Percentiles rank a stretch among this genome's conserved stretches.
phyloP scores from a whole-genome alignment of 1,140 invertebrate genomes.

The Sminthurides bifidus region DNA sequence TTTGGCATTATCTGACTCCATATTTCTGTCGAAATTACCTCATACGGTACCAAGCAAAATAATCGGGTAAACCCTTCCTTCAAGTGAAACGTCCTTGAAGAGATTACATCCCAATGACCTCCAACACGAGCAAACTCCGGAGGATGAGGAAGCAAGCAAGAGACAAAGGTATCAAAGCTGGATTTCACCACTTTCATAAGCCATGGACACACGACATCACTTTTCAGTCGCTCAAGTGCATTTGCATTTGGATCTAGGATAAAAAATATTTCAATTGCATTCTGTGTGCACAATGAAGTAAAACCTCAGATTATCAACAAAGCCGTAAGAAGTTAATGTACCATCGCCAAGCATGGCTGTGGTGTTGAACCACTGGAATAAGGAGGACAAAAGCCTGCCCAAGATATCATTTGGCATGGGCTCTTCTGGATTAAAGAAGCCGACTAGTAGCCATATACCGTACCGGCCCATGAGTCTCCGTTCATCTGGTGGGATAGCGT shows the following conservation, averaged over 20 bases:
- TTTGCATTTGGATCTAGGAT: slow-evolving; percentile 63
- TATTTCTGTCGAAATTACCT: slow-evolving; percentile 87
- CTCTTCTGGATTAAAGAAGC: slow-evolving; percentile 74
- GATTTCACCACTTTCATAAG: slow-evolving; percentile 67
- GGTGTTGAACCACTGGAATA: slow-evolving; percentile 99
- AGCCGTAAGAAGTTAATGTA: slow-evolving; percentile 34
- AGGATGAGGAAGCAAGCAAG: slow-evolving; percentile 71
- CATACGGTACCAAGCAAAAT: slow-evolving; percentile 93
- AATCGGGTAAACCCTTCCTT: slow-evolving; percentile 85
- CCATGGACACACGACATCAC: slow-evolving; percentile 87
- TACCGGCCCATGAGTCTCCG: slow-evolving; percentile 83
- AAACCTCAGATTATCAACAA: background rate
- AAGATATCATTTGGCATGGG: slow-evolving; percentile 72
- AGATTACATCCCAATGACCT: slow-evolving; percentile 86
- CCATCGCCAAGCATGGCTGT: slow-evolving; percentile 92
- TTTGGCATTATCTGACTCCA: slow-evolving; percentile 97
- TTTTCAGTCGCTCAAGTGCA: slow-evolving; percentile 80
- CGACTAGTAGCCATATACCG: slow-evolving; percentile 92
- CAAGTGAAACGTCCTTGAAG: slow-evolving; percentile 79
- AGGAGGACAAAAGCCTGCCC: slow-evolving; percentile 80
- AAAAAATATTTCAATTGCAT: too few species aligned
- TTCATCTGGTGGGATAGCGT: slow-evolving; percentile 47
- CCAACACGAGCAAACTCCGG: slow-evolving; percentile 82
- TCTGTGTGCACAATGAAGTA: slow-evolving; percentile 11
- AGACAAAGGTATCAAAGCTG: slow-evolving; percentile 78